Evolutionary conservation across 2,113 vertebrate genomes (phyloP).

Genomic region (Saguinus midas): DNA sequence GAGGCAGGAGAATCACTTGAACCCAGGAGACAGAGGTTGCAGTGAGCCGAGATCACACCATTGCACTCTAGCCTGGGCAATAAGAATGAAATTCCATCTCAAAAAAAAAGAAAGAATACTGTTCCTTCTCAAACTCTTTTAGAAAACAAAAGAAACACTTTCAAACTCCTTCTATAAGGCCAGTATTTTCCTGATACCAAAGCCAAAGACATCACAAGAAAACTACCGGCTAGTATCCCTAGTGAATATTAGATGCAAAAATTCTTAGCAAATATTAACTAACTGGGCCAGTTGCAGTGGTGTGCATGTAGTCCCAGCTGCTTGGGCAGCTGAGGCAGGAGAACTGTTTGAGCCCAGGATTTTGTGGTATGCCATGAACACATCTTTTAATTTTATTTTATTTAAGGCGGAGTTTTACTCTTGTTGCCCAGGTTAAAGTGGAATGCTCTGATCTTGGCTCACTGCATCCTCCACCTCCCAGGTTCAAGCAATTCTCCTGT

Average conservation of each 20-base stretch:
- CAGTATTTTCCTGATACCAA: background rate
- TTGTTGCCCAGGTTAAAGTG: too few species aligned
- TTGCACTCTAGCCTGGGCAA: too few species aligned
- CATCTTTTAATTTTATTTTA: background rate
- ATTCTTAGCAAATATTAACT: constrained; percentile 7
- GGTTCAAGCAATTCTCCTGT: too few species aligned
- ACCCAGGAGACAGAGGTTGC: too few species aligned
- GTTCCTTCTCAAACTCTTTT: background rate
- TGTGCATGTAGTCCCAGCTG: background rate
- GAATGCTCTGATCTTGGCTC: too few species aligned
- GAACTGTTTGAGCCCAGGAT: background rate
- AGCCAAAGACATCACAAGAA: background rate
- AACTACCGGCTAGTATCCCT: background rate
- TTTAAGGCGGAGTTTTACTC: too few species aligned
- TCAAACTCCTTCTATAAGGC: background rate
- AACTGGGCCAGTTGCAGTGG: background rate
- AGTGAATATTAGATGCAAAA: background rate
- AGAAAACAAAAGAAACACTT: background rate
- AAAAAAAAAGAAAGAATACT: background rate
- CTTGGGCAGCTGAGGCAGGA: background rate
- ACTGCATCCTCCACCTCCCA: too few species aligned
- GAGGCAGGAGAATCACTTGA: too few species aligned
- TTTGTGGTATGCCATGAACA: background rate
- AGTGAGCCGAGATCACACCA: too few species aligned
- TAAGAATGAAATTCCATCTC: too few species aligned